Base-by-base conservation (phyloP, 30 jellyfish, hydroid and myxozoan genomes). In the Mastigias papua region DNA sequence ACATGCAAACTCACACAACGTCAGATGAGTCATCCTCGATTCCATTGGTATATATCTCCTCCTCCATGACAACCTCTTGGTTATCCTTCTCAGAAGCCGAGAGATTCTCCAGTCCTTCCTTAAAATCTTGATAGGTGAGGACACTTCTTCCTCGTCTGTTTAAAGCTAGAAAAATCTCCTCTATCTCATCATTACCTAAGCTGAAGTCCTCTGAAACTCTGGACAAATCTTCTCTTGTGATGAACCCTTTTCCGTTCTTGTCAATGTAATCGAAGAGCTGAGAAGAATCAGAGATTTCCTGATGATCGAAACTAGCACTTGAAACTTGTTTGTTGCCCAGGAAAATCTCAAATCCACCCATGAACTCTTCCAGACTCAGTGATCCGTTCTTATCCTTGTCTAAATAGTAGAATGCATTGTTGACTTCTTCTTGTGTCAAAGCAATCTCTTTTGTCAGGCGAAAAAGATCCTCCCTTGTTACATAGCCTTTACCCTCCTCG, bases 341-440 rank as follows among this genome's bases (percentile, higher is more conserved):
- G 65, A 93, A 93, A n/a, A 93, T 42, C 27, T 95, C 95, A 32
- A 93, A 93, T 21, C 98, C 98, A 16, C 84, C 50, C 92, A 72
- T 71, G 62, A 93, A 93, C 84, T 93, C 98, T 5, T 93, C 98
- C 29, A 86, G 76, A 69, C 95, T 93, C 42, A 93, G 82, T 5
- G 86, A 88, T 48, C 90, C 90, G 54, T 93, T 92, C 33, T 86
- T 81, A 69, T 93, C 97, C 25, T 91, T 93, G 69, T 93, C 98
- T 19, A 93, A 86, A 31, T 86, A 78, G 48, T 80, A 87, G 64
- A 93, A 93, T 1, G 98, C 98, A 61, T 76, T 64, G 84, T 93
- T 95, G 49, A 93, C 95, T 51, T 93, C 96, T 37, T 82, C 90
- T 16, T 62, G 76, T 1, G 91, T 78, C 72, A 93, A 75, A 23